Base-by-base conservation (phyloP, 2,888 invertebrate genomes). In the Parnassius mnemosyne region DNA sequence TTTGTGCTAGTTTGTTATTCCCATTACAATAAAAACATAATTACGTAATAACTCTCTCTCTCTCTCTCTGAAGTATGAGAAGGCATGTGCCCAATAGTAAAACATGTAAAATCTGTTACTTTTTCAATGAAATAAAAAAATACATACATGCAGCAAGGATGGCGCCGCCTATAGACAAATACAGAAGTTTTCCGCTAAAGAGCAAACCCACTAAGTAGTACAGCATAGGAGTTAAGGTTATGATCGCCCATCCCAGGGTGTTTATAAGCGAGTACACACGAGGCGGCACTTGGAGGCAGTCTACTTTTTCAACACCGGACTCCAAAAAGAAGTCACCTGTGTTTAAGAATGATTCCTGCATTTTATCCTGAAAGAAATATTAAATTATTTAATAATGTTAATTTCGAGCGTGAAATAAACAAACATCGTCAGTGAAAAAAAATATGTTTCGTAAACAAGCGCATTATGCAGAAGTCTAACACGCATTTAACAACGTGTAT, bases 311-410 rank as follows among this genome's bases (percentile, higher is more conserved):
- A 9, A 96, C 92, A 3, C 95, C 96, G 7, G 96, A 96, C 53
- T 94, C 94, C 57, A 93, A 86, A 81, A 96, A 96, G 83, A 96
- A 97, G 81, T 96, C 95, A 12, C 97, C 97, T 2, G 95, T 95
- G 75, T 94, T 92, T 16, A 93, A 70, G 78, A 95, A 96, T 65
- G 95, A 95, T 20, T 95, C 95, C 73, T 93, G 92, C 92, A 96
- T 91, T 82, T 93, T 93, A 79, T 96, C 96, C 95, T 95, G 82
- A 11, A 85, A 85, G 63, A 65, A 51, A 55, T 44, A 52, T 43
- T n/a, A 16, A 44, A 10, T 44, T n/a, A n/a, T 46, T 46, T n/a
- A 11, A 34, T 34, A 34, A 34, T 7, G 34, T 34, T 34, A 34
- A 34, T 34, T 34, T 34, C 7, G 34, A 34, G 34, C 34, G 34